Conservation (phyloP, 23 tunicate species). For the Botrylloides violaceus region DNA sequence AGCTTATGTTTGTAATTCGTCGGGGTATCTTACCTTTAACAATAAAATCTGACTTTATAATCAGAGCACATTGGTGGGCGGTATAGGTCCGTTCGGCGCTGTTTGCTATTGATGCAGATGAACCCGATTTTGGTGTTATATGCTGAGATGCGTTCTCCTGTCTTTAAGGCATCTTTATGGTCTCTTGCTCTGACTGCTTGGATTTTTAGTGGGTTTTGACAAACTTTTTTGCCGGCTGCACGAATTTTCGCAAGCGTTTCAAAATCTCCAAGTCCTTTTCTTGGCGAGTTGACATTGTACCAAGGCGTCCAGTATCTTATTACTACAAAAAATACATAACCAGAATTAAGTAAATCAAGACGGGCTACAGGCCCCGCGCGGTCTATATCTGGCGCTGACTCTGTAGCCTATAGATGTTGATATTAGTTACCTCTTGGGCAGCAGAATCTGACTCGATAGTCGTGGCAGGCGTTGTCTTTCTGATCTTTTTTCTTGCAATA, state of each 20-base stretch:
- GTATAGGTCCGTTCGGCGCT: not conserved
- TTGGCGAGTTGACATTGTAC: not conserved
- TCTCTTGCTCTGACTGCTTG: not conserved
- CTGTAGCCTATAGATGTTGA: not conserved
- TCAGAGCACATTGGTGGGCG: not conserved
- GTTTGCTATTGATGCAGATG: not conserved
- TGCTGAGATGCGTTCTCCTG: not conserved
- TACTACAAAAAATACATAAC: too few relatives aligned
- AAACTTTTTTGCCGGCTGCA: not conserved
- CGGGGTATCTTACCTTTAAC: not conserved
- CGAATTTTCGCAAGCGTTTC: not conserved
- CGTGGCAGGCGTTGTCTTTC: constrained; percentile 10
- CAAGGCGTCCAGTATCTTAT: not conserved
- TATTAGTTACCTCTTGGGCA: not conserved
- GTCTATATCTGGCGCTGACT: too few relatives aligned
- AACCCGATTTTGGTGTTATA: not conserved
- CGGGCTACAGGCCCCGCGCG: too few relatives aligned
- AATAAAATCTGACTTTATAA: constrained; percentile 5
- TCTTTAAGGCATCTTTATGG: not conserved
- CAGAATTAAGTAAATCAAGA: too few relatives aligned
- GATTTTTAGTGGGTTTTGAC: not conserved
- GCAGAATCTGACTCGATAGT: constrained; percentile 22
- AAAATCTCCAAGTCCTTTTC: not conserved
- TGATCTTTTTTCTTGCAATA: constrained; percentile 6
- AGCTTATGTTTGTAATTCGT: not conserved